Base-by-base conservation (phyloP, 2,888 invertebrate genomes). In the Chloromyia formosa region DNA sequence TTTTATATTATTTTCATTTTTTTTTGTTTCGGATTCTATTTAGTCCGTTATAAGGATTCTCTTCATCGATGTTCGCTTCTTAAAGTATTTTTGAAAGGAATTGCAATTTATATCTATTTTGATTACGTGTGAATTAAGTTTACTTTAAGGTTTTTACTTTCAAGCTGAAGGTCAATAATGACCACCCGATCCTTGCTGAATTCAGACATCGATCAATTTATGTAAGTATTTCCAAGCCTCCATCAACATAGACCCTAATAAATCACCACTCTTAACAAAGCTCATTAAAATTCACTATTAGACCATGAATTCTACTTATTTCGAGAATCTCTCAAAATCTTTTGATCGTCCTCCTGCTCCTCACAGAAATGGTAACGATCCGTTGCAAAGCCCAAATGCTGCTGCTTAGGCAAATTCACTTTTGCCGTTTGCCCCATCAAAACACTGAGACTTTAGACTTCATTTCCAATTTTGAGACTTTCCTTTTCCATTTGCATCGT, bases 241-340 rank as follows among this genome's bases (percentile, higher is more conserved):
- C 2, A 35, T 35, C 3, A 35, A 4, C 27, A 35, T 35, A 2
- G 49, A 3, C 49, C 49, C 1, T 12, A n/a, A 49, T 49, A 49
- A n/a, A 49, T 49, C 49, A n/a, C 16, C 62, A 66, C 27, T 23
- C 42, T 45, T 49, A 10, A 9, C 10, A 49, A 66, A 66, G 22
- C 66, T 66, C 66, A 66, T 62, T 62, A 62, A 62, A 62, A 40
- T 62, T 35, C 16, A 62, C 66, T n/a, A 66, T 49, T 66, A 45
- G 66, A 66, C 66, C 66, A 66, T 66, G 45, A 66, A 66, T 49
- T 66, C 42, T 14, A 12, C 66, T 66, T 66, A 45, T 45, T 49
- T 45, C 45, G 20, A 66, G 45, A 66, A 49, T 66, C 66, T 42
- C 45, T 1, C 20, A 20, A 66, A 66, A 66, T 66, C 66, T 45